A percentile compares a stretch with the other conserved stretches of the same genome.
These are phyloP conservation scores for Unio pictorum DNA, from an alignment of 2,888 invertebrate species.

Conservation along the genomic window DNA sequence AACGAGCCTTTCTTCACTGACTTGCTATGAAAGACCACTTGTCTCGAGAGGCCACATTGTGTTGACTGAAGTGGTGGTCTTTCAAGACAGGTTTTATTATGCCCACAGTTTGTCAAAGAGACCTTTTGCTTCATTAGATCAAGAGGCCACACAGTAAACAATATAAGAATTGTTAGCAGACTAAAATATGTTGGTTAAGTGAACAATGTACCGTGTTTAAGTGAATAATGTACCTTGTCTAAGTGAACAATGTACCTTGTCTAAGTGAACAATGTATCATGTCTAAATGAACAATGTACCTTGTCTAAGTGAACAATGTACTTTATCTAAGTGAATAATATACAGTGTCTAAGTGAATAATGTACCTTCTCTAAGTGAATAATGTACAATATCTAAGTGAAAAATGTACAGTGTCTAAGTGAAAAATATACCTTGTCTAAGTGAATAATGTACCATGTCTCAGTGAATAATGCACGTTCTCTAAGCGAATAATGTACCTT, in stretches of 20 bases:
- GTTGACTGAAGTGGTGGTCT: no score
- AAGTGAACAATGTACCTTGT: slow-evolving; percentile 32
- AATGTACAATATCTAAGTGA: no score
- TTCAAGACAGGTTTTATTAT: no score
- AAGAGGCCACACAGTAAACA: background rate
- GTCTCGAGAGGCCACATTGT: no score
- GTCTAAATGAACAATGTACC: slow-evolving; percentile 19
- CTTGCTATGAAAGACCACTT: no score
- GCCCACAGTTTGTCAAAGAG: no score
- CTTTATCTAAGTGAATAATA: slow-evolving; percentile 34
- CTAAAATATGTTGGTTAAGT: background rate
- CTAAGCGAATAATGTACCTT: slow-evolving; percentile 27
- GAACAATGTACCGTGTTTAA: slow-evolving; percentile 32
- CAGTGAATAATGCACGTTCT: no score
- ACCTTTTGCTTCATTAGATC: no score
- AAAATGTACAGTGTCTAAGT: no score
- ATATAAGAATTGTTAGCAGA: background rate
- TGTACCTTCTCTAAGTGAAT: no score
- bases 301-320: slow-evolving; percentile 27
- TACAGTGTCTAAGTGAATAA: slow-evolving; percentile 34
- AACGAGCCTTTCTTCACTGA: no score
- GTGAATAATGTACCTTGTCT: slow-evolving; percentile 35
- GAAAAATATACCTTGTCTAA: slow-evolving; percentile 39
- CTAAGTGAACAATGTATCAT: background rate
- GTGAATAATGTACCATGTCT: no score